These are phyloP conservation scores for Antheraea mylitta DNA, from an alignment of 1,140 invertebrate genomes.

Conservation along the genomic window DNA sequence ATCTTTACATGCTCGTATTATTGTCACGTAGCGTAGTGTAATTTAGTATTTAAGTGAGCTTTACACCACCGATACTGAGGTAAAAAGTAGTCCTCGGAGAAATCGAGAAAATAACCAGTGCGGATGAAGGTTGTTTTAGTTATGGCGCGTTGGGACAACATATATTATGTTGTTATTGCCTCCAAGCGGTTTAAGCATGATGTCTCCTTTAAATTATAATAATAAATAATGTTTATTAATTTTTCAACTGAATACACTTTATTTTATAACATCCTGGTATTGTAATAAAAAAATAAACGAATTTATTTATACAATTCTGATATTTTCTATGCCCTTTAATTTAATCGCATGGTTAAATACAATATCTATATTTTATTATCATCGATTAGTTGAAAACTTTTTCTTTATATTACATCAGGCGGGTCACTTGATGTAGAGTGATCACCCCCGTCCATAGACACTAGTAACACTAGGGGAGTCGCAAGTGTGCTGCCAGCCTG, in stretches of 20 bases:
- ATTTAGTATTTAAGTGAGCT: constrained; percentile 26
- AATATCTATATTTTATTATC: too few species aligned
- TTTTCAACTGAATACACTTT: not conserved
- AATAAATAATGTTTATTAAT: not conserved
- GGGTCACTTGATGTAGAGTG: too few species aligned
- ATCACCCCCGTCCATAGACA: too few species aligned
- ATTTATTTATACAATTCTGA: too few species aligned
- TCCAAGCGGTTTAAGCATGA: not conserved
- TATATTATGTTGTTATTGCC: not conserved
- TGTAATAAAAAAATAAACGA: too few species aligned
- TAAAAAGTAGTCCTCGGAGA: constrained; percentile 22
- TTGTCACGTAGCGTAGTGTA: constrained; percentile 23
- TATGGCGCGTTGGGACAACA: not conserved
- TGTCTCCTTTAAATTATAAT: not conserved
- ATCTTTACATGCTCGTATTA: constrained; percentile 25
- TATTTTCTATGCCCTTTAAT: too few species aligned
- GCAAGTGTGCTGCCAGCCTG: too few species aligned
- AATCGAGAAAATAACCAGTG: constrained; percentile 18
- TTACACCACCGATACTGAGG: constrained; percentile 22
- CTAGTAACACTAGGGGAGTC: too few species aligned
- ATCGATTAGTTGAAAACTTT: too few species aligned
- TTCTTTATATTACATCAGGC: too few species aligned
- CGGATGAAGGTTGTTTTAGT: constrained; percentile 8
- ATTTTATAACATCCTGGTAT: too few species aligned
- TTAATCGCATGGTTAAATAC: too few species aligned